Evolutionary conservation across 2,113 vertebrate genomes (phyloP).

Genomic region (Peromyscus maniculatus): DNA sequence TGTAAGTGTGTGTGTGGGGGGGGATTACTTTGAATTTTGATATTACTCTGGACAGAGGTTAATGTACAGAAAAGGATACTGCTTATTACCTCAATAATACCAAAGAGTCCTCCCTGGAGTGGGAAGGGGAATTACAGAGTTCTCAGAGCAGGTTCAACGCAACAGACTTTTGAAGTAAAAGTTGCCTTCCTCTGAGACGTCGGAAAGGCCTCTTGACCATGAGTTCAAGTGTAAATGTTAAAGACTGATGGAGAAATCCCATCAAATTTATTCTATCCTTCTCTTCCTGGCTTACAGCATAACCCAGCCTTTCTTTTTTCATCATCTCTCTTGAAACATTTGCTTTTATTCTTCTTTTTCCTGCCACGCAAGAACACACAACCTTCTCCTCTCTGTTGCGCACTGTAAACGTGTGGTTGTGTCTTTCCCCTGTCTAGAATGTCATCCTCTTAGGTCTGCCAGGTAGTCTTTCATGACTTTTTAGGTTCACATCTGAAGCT

Average conservation of each 20-base stretch:
- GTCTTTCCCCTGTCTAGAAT: constrained; percentile 28
- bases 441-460: background rate
- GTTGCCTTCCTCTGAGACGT: background rate
- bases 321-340: background rate
- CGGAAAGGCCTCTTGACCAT: background rate
- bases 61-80: background rate
- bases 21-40: background rate
- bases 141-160: background rate
- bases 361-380: background rate
- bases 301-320: background rate
- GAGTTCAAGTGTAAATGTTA: background rate
- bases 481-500: too few relatives aligned
- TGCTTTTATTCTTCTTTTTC: background rate
- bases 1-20: background rate
- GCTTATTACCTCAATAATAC: background rate
- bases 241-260: background rate
- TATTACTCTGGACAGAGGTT: background rate
- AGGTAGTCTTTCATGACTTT: too few relatives aligned
- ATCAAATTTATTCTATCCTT: background rate
- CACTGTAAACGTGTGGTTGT: background rate
- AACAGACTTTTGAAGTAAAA: background rate
- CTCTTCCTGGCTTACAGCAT: background rate
- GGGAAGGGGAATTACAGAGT: background rate
- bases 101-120: background rate
- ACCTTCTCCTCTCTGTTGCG: background rate